A percentile compares a stretch with the other conserved stretches of the same genome.
phyloP scores from a whole-genome alignment of 2,113 vertebrate genomes.

The Pardalotus punctatus region DNA sequence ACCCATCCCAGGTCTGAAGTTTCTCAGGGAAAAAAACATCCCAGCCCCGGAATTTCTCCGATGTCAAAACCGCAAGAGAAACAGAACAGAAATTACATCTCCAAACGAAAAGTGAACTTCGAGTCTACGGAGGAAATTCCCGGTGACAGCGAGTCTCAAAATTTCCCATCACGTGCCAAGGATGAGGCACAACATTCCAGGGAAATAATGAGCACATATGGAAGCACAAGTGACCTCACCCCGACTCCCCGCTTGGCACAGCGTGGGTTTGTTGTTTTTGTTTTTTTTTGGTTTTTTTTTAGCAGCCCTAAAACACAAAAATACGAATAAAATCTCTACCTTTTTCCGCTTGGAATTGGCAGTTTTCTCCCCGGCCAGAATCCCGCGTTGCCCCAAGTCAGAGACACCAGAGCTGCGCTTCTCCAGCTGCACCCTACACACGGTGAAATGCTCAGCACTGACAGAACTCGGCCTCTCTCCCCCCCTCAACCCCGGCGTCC shows the following conservation, averaged over 20 bases:
- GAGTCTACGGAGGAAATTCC: accelerated
- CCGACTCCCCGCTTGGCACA: accelerated
- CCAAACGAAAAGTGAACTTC: accelerated
- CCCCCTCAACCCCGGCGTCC: neutral
- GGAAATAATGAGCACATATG: accelerated
- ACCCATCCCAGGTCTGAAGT: neutral
- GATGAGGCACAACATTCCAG: neutral
- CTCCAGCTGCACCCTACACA: slow-evolving; percentile 57
- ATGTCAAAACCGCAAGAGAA: accelerated
- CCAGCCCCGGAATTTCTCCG: neutral
- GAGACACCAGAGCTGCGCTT: slow-evolving; percentile 54
- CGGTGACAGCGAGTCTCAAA: accelerated
- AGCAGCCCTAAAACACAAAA: neutral
- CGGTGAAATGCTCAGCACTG: neutral
- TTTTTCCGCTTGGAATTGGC: slow-evolving; percentile 64
- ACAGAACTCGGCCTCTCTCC: neutral
- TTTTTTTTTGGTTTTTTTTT: too few relatives aligned
- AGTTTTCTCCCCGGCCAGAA: neutral
- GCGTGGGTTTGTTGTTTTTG: accelerated
- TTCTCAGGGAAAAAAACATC: neutral
- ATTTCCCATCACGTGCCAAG: neutral
- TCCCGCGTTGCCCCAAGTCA: slow-evolving; percentile 14
- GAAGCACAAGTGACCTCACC: neutral
- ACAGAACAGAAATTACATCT: accelerated
- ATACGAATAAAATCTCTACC: slow-evolving; percentile 11